These are phyloP conservation scores for Monopterus albus DNA, from an alignment of 2,113 vertebrate species.

Conservation along the genomic window DNA sequence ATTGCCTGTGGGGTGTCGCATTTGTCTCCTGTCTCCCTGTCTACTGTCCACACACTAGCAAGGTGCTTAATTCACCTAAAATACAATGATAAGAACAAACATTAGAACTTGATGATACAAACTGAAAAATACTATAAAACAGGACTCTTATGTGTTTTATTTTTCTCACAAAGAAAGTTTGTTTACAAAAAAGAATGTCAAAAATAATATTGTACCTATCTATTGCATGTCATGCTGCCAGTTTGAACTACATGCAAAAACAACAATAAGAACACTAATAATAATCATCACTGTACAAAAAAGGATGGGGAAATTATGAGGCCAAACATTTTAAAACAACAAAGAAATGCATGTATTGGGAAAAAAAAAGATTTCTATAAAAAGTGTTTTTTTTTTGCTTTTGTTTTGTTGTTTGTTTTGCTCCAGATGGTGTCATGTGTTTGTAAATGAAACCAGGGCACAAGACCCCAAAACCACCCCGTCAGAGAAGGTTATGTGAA, in stretches of 20 bases:
- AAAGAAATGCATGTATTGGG: slow-evolving; percentile 36
- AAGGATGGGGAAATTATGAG: slow-evolving; percentile 37
- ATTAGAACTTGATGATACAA: slow-evolving; percentile 7
- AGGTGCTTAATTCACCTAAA: slow-evolving; percentile 33
- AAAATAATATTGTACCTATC: slow-evolving; percentile 81
- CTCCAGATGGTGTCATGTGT: slow-evolving; percentile 55
- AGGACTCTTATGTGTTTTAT: slow-evolving; percentile 48
- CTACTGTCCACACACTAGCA: slow-evolving; percentile 19
- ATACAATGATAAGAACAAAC: slow-evolving; percentile 18
- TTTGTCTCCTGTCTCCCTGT: slow-evolving; percentile 37
- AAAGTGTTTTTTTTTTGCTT: slow-evolving; percentile 43
- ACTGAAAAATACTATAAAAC: slow-evolving; percentile 14
- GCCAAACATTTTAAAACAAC: slow-evolving; percentile 38
- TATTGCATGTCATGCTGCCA: slow-evolving; percentile 82
- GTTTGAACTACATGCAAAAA: slow-evolving; percentile 82
- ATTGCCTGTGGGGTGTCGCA: not conserved
- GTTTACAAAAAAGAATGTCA: slow-evolving; percentile 79
- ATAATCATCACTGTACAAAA: slow-evolving; percentile 76
- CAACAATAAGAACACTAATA: slow-evolving; percentile 70
- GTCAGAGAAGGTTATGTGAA: slow-evolving; percentile 19
- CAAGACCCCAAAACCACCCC: slow-evolving; percentile 40
- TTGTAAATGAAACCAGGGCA: slow-evolving; percentile 49
- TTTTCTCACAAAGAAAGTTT: slow-evolving; percentile 77
- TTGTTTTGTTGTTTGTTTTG: no score
- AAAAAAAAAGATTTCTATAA: slow-evolving; percentile 46